Percentiles rank a stretch among this genome's conserved stretches.
phyloP scores from a whole-genome alignment of 1,140 invertebrate genomes.

The Hermetia illucens region DNA sequence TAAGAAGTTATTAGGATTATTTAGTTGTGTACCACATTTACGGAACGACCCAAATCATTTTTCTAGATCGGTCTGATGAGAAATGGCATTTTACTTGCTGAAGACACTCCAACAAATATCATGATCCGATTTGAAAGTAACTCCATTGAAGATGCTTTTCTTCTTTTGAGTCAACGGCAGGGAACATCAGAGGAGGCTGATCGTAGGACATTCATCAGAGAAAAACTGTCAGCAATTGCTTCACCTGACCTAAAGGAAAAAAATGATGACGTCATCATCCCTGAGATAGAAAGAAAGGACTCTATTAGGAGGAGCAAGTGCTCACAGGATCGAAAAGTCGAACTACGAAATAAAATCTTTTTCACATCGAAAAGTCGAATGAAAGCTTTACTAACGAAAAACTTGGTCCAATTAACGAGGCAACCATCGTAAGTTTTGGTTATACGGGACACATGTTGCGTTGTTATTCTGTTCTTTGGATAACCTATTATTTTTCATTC shows the following conservation, averaged over 20 bases:
- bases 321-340: slow-evolving; percentile 13
- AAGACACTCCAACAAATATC: slow-evolving; percentile 60
- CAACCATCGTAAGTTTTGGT: slow-evolving; percentile 43
- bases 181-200: slow-evolving; percentile 26
- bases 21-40: too few species aligned
- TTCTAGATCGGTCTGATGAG: slow-evolving; percentile 77
- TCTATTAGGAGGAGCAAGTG: neutral
- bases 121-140: slow-evolving; percentile 45
- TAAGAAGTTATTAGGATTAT: too few species aligned
- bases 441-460: neutral
- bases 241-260: slow-evolving; percentile 12
- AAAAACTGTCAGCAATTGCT: slow-evolving; percentile 8
- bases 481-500: too few species aligned
- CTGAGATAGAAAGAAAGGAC: neutral
- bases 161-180: slow-evolving; percentile 50
- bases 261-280: neutral
- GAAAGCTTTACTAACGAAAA: slow-evolving; percentile 38
- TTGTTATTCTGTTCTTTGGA: too few species aligned
- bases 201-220: slow-evolving; percentile 5
- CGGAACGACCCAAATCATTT: too few species aligned
- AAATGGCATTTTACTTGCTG: slow-evolving; percentile 68
- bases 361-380: slow-evolving; percentile 26
- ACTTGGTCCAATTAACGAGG: slow-evolving; percentile 44
- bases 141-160: slow-evolving; percentile 59
- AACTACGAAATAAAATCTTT: slow-evolving; percentile 20